Percentiles rank a stretch among this genome's conserved stretches.
These are phyloP conservation scores for Anser cygnoides DNA, from an alignment of 2,113 vertebrate species.

Conservation along the genomic window DNA sequence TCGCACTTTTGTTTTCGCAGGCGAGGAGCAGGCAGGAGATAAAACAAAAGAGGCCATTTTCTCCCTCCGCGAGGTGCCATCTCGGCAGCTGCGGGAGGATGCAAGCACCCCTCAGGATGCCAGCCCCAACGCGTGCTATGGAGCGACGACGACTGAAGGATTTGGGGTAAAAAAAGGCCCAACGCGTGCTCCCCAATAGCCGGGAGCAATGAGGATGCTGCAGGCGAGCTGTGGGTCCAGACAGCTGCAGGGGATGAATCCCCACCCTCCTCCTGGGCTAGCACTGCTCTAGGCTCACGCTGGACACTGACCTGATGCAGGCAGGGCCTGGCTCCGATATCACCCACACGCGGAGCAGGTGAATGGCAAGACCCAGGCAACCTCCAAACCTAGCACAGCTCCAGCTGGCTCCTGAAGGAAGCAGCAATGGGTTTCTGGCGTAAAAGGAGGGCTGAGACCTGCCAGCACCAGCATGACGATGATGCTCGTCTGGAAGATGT, in stretches of 20 bases:
- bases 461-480: fast-evolving
- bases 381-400: neutral
- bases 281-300: no score
- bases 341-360: fast-evolving
- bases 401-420: neutral
- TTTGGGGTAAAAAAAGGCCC: neutral
- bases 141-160: fast-evolving
- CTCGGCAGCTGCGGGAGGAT: neutral
- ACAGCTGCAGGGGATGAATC: neutral
- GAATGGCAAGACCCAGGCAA: neutral
- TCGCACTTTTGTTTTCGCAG: neutral
- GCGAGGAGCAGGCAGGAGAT: neutral
- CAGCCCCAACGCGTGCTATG: fast-evolving
- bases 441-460: neutral
- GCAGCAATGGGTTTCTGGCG: neutral
- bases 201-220: neutral
- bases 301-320: neutral
- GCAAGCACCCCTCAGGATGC: neutral
- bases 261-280: neutral
- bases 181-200: neutral
- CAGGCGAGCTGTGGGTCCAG: neutral
- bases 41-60: neutral
- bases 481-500: fast-evolving
- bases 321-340: neutral
- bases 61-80: neutral